These are phyloP conservation scores for Enteromius paludinosus DNA, from an alignment of 2,797 vertebrate genomes.

Conservation along the genomic window DNA sequence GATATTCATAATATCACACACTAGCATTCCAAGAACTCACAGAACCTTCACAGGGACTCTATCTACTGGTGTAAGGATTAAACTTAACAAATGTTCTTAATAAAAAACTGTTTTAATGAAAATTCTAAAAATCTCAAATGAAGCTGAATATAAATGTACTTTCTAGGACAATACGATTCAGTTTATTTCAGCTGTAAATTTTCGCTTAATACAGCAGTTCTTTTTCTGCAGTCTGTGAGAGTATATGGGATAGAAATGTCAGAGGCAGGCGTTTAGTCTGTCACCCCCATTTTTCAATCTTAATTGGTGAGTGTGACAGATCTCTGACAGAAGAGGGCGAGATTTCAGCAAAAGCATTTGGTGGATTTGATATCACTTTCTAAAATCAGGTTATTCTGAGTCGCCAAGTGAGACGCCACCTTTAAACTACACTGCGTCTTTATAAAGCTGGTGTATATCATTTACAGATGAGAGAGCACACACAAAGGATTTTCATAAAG, in stretches of 20 bases:
- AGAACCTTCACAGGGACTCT: neutral
- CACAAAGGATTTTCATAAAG: slow-evolving; percentile 55
- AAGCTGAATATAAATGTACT: neutral
- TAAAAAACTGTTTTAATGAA: neutral
- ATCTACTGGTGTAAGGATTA: neutral
- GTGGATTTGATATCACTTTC: neutral
- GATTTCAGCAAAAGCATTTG: neutral
- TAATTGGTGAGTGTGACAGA: neutral
- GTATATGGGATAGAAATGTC: neutral
- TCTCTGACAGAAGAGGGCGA: neutral
- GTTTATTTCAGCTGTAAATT: neutral
- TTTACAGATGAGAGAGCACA: slow-evolving; percentile 24
- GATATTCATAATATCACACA: neutral
- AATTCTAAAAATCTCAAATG: neutral
- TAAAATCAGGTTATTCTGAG: slow-evolving; percentile 20
- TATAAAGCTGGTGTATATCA: slow-evolving; percentile 13
- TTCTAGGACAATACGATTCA: neutral
- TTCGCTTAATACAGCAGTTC: neutral
- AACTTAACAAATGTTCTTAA: neutral
- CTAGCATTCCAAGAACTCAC: neutral
- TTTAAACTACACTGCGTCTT: neutral
- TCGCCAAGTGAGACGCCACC: neutral
- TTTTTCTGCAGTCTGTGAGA: neutral
- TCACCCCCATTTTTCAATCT: neutral
- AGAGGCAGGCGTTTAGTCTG: neutral